A percentile compares a stretch with the other conserved stretches of the same genome.
phyloP scores from a whole-genome alignment of 2,113 vertebrate genomes.

The Cochlearius cochlearius region DNA sequence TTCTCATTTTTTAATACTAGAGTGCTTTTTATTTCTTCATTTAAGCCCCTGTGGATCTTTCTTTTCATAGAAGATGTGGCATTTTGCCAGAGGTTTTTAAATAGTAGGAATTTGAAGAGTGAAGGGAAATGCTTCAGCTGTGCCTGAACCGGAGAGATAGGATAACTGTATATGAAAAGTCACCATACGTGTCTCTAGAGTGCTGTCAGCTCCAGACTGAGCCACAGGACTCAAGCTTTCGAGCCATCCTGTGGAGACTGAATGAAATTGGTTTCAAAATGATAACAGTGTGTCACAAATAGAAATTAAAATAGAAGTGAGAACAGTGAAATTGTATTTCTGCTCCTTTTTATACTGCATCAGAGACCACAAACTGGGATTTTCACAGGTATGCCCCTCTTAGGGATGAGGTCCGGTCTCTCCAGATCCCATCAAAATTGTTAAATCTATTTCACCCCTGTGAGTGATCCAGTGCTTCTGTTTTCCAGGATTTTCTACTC shows the following conservation, averaged over 20 bases:
- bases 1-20: slow-evolving; percentile 8
- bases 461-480: background rate
- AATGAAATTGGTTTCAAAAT: slow-evolving; percentile 12
- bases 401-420: background rate
- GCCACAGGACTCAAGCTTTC: background rate
- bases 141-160: slow-evolving; percentile 32
- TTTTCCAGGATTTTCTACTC: background rate
- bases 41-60: background rate
- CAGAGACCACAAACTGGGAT: background rate
- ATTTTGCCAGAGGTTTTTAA: slow-evolving; percentile 29
- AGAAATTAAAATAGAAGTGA: background rate
- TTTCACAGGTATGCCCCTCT: background rate
- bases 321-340: background rate
- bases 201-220: background rate
- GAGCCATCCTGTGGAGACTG: background rate
- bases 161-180: background rate
- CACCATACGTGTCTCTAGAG: background rate
- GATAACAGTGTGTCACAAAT: background rate
- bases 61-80: background rate
- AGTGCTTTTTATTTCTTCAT: background rate
- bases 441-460: background rate
- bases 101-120: background rate
- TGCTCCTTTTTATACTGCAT: background rate
- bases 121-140: slow-evolving; percentile 14
- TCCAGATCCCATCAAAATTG: background rate